These are phyloP conservation scores for Paratrypauchen microcephalus DNA, from an alignment of 2,797 vertebrate species.

Conservation along the genomic window DNA sequence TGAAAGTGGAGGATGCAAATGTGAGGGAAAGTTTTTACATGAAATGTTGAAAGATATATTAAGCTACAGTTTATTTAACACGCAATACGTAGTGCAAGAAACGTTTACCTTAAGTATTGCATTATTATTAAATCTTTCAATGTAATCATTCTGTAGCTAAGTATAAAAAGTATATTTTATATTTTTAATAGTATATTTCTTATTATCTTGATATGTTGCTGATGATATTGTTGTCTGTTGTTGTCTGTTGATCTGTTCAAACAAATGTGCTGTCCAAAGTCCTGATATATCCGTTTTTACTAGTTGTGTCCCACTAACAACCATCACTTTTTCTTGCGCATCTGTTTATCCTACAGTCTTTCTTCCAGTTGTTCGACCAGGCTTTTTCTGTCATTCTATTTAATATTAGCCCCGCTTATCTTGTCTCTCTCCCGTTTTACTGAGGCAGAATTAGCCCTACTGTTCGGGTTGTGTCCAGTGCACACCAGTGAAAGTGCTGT, in stretches of 20 bases:
- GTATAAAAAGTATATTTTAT: not conserved
- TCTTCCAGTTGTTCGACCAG: not conserved
- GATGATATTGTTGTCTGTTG: not conserved
- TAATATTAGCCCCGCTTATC: not conserved
- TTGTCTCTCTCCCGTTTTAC: conserved; percentile 10
- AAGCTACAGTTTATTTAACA: too few species aligned
- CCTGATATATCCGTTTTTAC: not conserved
- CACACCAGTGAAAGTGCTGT: conserved; percentile 55
- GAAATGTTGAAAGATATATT: not conserved
- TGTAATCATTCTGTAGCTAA: too few species aligned
- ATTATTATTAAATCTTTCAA: too few species aligned
- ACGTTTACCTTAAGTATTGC: too few species aligned
- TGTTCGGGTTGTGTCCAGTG: conserved; percentile 46
- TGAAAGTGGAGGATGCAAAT: conserved; percentile 29
- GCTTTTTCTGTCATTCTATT: not conserved
- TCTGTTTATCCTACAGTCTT: not conserved
- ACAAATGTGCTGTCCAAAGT: not conserved
- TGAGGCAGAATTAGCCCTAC: conserved; percentile 45
- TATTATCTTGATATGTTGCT: not conserved
- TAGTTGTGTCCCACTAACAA: too few species aligned
- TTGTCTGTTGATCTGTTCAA: too few species aligned
- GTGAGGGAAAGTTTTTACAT: conserved; percentile 1
- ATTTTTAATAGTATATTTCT: too few species aligned
- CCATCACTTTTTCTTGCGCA: too few species aligned
- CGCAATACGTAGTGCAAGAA: too few species aligned